Percentiles rank a stretch among this genome's conserved stretches.
Evolutionary conservation across 1,140 invertebrate species (phyloP).

Genomic region (Goniozus legneri): DNA sequence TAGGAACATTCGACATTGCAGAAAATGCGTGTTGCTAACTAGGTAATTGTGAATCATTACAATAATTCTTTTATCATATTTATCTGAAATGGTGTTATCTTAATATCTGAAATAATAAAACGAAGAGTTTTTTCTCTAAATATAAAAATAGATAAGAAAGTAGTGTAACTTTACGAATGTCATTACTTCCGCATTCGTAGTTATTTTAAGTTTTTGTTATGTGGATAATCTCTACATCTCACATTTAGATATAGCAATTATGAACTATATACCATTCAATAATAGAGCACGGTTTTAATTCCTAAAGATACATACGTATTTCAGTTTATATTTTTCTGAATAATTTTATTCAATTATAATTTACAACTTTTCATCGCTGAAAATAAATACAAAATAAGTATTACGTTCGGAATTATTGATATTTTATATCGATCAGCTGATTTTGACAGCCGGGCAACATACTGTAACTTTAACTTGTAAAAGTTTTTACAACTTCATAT

Average conservation of each 20-base stretch:
- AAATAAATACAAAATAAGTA: too few species aligned
- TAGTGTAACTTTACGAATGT: neutral
- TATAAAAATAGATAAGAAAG: neutral
- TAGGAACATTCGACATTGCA: constrained; percentile 25
- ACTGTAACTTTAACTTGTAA: neutral
- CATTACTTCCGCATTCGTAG: neutral
- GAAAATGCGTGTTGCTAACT: constrained; percentile 24
- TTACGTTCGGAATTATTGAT: too few species aligned
- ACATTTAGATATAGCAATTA: neutral
- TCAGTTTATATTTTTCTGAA: neutral
- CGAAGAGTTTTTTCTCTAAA: neutral
- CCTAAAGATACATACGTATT: neutral
- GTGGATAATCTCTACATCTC: constrained; percentile 1
- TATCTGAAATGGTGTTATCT: neutral
- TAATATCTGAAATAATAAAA: neutral
- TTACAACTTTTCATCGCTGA: neutral
- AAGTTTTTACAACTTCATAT: neutral
- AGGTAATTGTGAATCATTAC: constrained; percentile 19
- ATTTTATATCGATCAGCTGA: constrained; percentile 17
- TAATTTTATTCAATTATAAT: neutral
- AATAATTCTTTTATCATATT: neutral
- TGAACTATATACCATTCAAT: neutral
- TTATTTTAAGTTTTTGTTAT: neutral
- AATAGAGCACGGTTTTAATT: neutral
- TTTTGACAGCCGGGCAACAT: constrained; percentile 8